Conservation (phyloP, 2,888 invertebrate genomes). For the Sinopyrophorus schimmeli region DNA sequence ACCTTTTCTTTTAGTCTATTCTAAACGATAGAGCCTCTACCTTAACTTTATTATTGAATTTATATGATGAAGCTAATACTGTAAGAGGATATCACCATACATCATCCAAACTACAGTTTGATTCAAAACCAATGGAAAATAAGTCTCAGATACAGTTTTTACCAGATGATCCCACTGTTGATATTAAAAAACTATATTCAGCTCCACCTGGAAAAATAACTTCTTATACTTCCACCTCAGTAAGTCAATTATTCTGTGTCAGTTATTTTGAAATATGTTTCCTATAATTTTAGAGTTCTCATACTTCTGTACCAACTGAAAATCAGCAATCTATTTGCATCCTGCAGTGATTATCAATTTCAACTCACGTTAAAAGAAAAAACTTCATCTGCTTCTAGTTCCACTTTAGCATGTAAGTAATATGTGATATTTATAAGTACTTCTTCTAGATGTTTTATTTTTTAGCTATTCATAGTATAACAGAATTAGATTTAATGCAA, state of each 20-base stretch:
- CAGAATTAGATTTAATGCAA: constrained; percentile 64
- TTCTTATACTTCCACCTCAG: constrained; percentile 3
- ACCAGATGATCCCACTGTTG: constrained; percentile 42
- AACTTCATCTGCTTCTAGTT: constrained; percentile 30
- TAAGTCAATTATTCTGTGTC: too few species aligned
- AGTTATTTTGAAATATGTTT: too few species aligned
- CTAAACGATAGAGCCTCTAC: constrained; percentile 45
- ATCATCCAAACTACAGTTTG: constrained; percentile 42
- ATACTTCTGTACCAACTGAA: neutral
- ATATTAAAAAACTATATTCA: constrained; percentile 39
- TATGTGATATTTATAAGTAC: neutral
- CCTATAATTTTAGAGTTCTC: constrained; percentile 11
- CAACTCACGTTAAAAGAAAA: constrained; percentile 27
- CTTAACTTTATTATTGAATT: constrained; percentile 45
- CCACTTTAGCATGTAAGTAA: constrained; percentile 32
- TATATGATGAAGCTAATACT: constrained; percentile 34
- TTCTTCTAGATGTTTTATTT: too few species aligned
- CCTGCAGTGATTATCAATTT: constrained; percentile 42
- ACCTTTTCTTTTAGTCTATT: constrained; percentile 40
- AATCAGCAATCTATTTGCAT: constrained; percentile 36
- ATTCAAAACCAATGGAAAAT: constrained; percentile 29
- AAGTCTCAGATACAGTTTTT: constrained; percentile 39
- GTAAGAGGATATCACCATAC: constrained; percentile 36
- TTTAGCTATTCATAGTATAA: constrained; percentile 39
- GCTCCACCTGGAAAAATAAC: constrained; percentile 9